Base-by-base conservation (phyloP, 2,888 invertebrate genomes). In the Folsomia manolachei region DNA sequence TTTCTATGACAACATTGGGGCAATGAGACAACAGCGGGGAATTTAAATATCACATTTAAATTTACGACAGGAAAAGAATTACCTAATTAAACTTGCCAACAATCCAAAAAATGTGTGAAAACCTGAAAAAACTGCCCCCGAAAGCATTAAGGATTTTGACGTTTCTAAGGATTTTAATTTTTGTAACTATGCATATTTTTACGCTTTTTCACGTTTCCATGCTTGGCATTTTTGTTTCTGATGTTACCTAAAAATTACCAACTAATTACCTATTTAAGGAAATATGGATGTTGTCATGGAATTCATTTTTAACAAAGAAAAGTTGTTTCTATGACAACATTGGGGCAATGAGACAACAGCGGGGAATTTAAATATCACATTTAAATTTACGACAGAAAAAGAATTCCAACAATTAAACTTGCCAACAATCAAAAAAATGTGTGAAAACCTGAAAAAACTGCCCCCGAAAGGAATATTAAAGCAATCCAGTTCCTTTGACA, bases 381-480 rank as follows among this genome's bases (percentile, higher is more conserved):
- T 39, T 39, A 14, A 14, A 14, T 9, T 39, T 39, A n/a, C n/a
- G 39, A 14, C 39, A 39, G 39, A n/a, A 39, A 39, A 39, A 39
- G 14, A 39, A 39, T 14, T 39, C 39, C 14, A 39, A n/a, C n/a
- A 39, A 39, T 39, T 9, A 39, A 39, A 9, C 7, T 39, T 39
- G 4, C 39, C 14, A 39, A 39, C 4, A 39, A 39, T 39, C 14
- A 9, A 26, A 18, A 77, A 19, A 67, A 83, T 83, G 83, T 82
- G 91, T 81, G 91, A 92, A 83, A 91, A 92, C 86, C 87, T 92
- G 83, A 89, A 90, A 82, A 93, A 92, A 85, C 89, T 90, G 84
- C 93, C 93, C 81, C 88, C 90, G 14, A 71, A 71, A 21, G 64
- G 63, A 53, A 70, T 70, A 14, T 63, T 70, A 2, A 70, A 39